Evolutionary conservation across 2,888 invertebrate genomes (phyloP).

Genomic region (Scrobipalpa costella): DNA sequence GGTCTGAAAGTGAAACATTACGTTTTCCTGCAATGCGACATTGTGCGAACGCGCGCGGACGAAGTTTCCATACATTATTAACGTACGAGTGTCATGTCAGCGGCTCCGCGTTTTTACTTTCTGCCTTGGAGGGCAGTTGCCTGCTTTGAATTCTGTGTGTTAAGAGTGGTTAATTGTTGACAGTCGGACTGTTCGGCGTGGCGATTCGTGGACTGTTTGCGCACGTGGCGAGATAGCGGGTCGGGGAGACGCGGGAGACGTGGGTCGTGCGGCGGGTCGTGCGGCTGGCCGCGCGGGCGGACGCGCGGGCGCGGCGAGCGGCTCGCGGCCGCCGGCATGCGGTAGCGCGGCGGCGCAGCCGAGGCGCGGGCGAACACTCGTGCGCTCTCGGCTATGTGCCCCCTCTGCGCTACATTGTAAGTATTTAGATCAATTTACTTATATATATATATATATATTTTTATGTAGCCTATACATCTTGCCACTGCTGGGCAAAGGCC

Average conservation of each 20-base stretch:
- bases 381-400: slow-evolving; percentile 80
- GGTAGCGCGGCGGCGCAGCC: slow-evolving; percentile 74
- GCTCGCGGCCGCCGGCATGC: slow-evolving; percentile 51
- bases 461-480: too few relatives aligned
- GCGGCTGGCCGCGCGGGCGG: slow-evolving; percentile 31
- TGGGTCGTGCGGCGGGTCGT: slow-evolving; percentile 30
- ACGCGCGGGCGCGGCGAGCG: slow-evolving; percentile 48
- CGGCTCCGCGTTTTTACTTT: slow-evolving; percentile 31
- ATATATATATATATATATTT: too few relatives aligned
- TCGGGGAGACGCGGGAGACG: slow-evolving; percentile 40
- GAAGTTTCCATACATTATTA: slow-evolving; percentile 53
- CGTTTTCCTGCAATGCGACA: slow-evolving; percentile 75
- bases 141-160: slow-evolving; percentile 35
- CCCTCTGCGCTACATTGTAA: slow-evolving; percentile 78
- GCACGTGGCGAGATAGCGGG: slow-evolving; percentile 42
- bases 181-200: slow-evolving; percentile 75
- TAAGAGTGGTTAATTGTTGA: slow-evolving; percentile 60
- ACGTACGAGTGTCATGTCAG: slow-evolving; percentile 42
- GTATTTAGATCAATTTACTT: slow-evolving; percentile 42
- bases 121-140: slow-evolving; percentile 14
- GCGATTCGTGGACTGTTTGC: slow-evolving; percentile 67
- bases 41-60: slow-evolving; percentile 51
- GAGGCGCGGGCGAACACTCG: slow-evolving; percentile 69
- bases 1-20: slow-evolving; percentile 31
- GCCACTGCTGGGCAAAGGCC: too few relatives aligned